phyloP scores from a whole-genome alignment of 1,140 invertebrate species.

The Anthonomus grandis region DNA sequence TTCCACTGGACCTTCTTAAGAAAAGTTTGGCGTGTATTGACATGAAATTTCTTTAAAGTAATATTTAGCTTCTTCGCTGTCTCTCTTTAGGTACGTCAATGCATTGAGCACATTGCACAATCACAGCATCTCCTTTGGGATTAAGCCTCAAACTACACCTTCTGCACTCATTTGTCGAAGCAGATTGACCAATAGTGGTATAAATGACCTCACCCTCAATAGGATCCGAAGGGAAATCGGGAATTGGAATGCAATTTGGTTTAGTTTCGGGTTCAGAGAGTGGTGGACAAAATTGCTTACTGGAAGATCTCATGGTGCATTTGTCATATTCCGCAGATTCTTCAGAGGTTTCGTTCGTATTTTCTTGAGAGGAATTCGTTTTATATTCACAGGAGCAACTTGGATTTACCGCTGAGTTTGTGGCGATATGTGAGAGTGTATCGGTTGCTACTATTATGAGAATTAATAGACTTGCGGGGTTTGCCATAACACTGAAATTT shows the following conservation, averaged over 20 bases:
- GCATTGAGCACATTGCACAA: constrained; percentile 11
- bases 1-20: too few species aligned
- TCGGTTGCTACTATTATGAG: too few species aligned
- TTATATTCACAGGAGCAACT: too few species aligned
- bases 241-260: constrained; percentile 15
- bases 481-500: too few species aligned
- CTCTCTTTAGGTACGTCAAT: constrained; percentile 3
- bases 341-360: too few species aligned
- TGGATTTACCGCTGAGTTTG: too few species aligned
- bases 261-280: neutral
- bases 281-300: constrained; percentile 16
- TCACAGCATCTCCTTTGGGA: constrained; percentile 5
- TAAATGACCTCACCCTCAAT: constrained; percentile 6
- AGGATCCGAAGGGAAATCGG: neutral
- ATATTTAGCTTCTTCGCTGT: neutral
- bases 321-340: too few species aligned
- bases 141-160: constrained; percentile 16
- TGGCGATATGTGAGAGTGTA: too few species aligned
- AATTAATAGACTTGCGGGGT: too few species aligned
- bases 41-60: too few species aligned
- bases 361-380: too few species aligned
- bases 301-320: neutral
- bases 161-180: constrained; percentile 1
- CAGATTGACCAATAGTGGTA: constrained; percentile 1
- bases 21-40: too few species aligned